A percentile compares a stretch with the other conserved stretches of the same genome.
These are phyloP conservation scores for Drosophila paucipuncta DNA, from an alignment of 2,888 invertebrate species.

Conservation along the genomic window DNA sequence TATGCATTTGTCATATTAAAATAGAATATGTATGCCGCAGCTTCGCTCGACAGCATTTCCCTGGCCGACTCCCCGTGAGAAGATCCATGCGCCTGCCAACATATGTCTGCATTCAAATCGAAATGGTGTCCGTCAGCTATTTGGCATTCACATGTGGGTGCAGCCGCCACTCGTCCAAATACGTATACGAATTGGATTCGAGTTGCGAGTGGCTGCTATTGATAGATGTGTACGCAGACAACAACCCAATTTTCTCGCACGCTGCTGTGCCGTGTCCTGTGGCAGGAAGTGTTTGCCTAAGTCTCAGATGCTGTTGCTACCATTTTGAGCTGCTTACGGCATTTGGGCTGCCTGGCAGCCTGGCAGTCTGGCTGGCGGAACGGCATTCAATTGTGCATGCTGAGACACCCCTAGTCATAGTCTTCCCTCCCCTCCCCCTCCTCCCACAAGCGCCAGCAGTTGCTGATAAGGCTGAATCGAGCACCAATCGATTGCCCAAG, in stretches of 20 bases:
- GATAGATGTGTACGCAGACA: slow-evolving; percentile 67
- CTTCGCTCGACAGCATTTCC: background rate
- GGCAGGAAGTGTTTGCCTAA: slow-evolving; percentile 51
- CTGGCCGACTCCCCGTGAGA: slow-evolving; percentile 3
- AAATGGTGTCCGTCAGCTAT: slow-evolving; percentile 49
- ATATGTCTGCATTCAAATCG: slow-evolving; percentile 41
- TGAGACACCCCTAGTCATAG: slow-evolving; percentile 12
- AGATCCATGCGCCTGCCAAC: slow-evolving; percentile 31
- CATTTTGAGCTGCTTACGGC: slow-evolving; percentile 29
- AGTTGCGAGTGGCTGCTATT: slow-evolving; percentile 54
- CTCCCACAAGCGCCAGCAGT: slow-evolving; percentile 14
- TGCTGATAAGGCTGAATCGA: slow-evolving; percentile 74
- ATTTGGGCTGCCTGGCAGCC: slow-evolving; percentile 5
- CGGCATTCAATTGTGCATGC: slow-evolving; percentile 73
- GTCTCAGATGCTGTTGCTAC: slow-evolving; percentile 34
- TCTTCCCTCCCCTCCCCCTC: background rate
- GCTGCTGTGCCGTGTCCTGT: slow-evolving; percentile 52
- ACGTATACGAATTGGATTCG: background rate
- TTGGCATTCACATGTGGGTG: slow-evolving; percentile 37
- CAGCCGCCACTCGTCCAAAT: slow-evolving; percentile 13
- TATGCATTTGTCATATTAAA: slow-evolving; percentile 58
- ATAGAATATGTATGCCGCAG: slow-evolving; percentile 46
- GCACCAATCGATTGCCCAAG: slow-evolving; percentile 72
- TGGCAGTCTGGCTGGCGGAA: slow-evolving; percentile 44
- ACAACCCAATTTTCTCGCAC: slow-evolving; percentile 53